A percentile compares a stretch with the other conserved stretches of the same genome.
phyloP scores from a whole-genome alignment of 2,888 invertebrate genomes.

The Xestoiulus laeticollis region DNA sequence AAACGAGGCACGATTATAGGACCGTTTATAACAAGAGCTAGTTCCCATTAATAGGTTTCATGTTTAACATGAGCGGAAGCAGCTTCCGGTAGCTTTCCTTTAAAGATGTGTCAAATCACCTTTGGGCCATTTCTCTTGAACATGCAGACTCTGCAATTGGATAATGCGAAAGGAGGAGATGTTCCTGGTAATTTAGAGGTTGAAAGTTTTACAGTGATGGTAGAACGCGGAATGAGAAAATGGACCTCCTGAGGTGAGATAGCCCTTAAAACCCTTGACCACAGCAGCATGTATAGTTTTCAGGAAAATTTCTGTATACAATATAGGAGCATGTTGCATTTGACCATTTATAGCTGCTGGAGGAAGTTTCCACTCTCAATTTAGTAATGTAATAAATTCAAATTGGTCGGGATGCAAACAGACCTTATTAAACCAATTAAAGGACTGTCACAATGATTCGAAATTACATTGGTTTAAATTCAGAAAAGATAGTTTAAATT shows the following conservation, averaged over 20 bases:
- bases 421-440: too few species aligned
- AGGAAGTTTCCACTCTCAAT: background rate
- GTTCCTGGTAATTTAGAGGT: background rate
- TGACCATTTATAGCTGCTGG: too few species aligned
- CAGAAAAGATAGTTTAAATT: too few species aligned
- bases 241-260: background rate
- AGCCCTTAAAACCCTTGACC: background rate
- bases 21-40: background rate
- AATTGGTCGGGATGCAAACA: background rate
- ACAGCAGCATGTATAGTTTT: too few species aligned
- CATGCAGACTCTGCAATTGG: too few species aligned
- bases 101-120: background rate
- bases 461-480: too few species aligned
- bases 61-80: background rate
- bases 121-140: background rate
- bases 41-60: background rate
- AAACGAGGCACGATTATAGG: background rate
- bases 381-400: background rate
- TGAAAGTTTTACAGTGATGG: background rate
- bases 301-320: too few species aligned
- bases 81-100: background rate
- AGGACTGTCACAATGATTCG: too few species aligned
- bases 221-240: background rate
- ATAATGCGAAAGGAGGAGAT: background rate
- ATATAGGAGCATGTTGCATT: too few species aligned